These are phyloP conservation scores for Melipona bicolor DNA, from an alignment of 2,888 invertebrate genomes.

Conservation along the genomic window DNA sequence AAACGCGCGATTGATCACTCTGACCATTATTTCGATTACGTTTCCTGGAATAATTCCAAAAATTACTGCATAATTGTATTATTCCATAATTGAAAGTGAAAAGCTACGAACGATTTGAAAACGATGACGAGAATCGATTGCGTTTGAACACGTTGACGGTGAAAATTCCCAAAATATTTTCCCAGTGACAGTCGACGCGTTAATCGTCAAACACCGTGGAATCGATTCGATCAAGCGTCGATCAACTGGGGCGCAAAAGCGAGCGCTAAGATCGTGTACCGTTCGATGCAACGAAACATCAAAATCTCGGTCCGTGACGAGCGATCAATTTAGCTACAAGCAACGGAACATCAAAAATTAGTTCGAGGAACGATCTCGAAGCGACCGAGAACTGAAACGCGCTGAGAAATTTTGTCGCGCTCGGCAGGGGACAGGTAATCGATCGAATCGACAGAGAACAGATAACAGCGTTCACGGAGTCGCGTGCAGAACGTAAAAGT, in stretches of 20 bases:
- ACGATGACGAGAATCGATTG: too few species aligned
- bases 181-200: neutral
- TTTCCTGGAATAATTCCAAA: neutral
- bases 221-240: conserved; percentile 22
- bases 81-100: neutral
- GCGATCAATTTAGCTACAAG: neutral
- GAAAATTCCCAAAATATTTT: conserved; percentile 4
- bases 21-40: neutral
- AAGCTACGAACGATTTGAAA: too few species aligned
- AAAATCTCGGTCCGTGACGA: neutral
- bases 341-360: neutral
- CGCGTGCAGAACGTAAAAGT: conserved; percentile 40
- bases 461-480: neutral
- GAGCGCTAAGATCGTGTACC: neutral
- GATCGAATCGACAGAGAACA: neutral
- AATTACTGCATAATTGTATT: neutral
- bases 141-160: neutral
- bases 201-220: conserved; percentile 6
- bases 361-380: too few species aligned
- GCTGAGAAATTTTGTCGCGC: neutral
- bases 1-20: neutral
- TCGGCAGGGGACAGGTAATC: neutral
- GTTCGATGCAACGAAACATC: neutral
- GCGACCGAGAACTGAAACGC: too few species aligned
- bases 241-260: conserved; percentile 29